Base-by-base conservation (phyloP, 2,797 vertebrate genomes). In the Lithobates sylvaticus region DNA sequence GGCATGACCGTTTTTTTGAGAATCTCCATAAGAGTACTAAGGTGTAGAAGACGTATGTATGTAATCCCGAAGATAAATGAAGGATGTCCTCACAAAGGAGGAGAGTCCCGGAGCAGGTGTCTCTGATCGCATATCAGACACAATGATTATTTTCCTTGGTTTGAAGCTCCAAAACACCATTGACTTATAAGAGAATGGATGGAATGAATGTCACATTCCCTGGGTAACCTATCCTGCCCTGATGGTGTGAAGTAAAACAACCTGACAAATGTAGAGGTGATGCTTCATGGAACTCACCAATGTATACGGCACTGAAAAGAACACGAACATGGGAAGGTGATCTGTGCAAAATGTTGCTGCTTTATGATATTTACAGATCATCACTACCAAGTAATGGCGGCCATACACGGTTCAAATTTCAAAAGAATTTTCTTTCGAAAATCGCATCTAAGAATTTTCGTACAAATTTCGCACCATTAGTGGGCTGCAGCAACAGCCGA, bases 141-240 rank as follows among this genome's bases (percentile, higher is more conserved):
- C 23, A 78, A 69, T 64, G 83, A 65, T 84, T 84, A 84, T 84
- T 84, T 78, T 84, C 78, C 76, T 78, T 84, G 75, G 67, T 78
- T 26, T 44, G 21, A 23, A 32, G 50, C 65, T 47, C 26, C 26
- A 42, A 26, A 64, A 50, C 26, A 70, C 32, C 83, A 71, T 71
- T 10, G 44, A 61, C 69, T 68, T 80, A 44, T 70, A 61, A 61
- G 61, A 69, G 21, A 29, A 68, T 26, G 27, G 44, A 34, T 12
- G 42, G 42, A 76, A 70, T 81, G n/a, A 75, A 76, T 26, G 36
- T 10, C 34, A 32, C 74, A 80, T 42, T 80, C 27, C 1, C 32
- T 23, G 9, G 21, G n/a, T 80, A 75, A 85, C 77, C 84, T 81
- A 13, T 76, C 39, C 64, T 81, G 78, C 71, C 64, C 84, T 42